Percentiles rank a stretch among this genome's conserved stretches.
Evolutionary conservation across 2,113 vertebrate genomes (phyloP).

Genomic region (Plestiodon gilberti): DNA sequence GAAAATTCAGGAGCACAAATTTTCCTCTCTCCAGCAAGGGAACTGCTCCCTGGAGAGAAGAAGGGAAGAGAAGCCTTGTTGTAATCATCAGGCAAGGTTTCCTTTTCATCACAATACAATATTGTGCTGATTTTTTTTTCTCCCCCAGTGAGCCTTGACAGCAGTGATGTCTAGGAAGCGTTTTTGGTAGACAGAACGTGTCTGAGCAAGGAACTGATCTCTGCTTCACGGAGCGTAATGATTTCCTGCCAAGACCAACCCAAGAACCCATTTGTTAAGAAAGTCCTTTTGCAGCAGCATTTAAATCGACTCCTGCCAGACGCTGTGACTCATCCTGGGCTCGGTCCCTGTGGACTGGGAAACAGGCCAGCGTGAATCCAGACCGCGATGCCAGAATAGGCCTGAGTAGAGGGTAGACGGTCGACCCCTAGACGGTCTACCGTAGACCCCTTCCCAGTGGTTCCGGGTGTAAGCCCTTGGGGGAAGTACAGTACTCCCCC

Average conservation of each 20-base stretch:
- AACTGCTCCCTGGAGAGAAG: background rate
- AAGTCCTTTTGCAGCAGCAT: background rate
- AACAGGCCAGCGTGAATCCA: background rate
- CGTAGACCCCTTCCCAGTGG: background rate
- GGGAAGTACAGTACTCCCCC: too few relatives aligned
- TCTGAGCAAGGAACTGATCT: constrained; percentile 9
- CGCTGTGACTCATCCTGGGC: background rate
- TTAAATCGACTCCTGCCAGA: background rate
- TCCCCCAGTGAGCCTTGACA: background rate
- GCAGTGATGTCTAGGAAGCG: background rate
- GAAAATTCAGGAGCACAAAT: too few relatives aligned
- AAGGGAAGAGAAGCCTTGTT: background rate
- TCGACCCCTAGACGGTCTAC: too few relatives aligned
- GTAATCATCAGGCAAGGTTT: constrained; percentile 7
- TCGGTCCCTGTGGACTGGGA: background rate
- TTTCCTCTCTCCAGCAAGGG: background rate
- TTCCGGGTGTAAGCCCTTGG: too few relatives aligned
- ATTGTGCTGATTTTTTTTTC: background rate
- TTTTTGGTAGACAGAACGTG: background rate
- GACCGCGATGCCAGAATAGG: background rate
- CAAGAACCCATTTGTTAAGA: background rate
- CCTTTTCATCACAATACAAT: constrained; percentile 41
- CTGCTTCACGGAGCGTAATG: background rate
- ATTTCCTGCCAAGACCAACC: background rate
- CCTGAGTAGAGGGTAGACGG: background rate